These are phyloP conservation scores for Anseranas semipalmata DNA, from an alignment of 2,113 vertebrate genomes.

Conservation along the genomic window DNA sequence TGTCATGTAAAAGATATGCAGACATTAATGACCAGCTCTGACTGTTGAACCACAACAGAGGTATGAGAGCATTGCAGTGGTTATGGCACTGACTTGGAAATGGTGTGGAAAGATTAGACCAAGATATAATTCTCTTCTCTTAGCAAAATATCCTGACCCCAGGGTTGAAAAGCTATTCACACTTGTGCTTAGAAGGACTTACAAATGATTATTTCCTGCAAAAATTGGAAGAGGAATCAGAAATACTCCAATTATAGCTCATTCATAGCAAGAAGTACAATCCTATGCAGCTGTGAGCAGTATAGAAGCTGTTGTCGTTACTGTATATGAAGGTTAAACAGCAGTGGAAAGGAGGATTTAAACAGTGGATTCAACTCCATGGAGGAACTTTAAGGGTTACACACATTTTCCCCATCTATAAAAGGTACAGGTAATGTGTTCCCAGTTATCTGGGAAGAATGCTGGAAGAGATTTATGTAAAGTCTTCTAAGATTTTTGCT, in stretches of 20 bases:
- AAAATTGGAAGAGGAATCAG: neutral
- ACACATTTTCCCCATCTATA: neutral
- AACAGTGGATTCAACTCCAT: neutral
- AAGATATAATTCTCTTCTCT: neutral
- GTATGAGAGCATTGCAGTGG: neutral
- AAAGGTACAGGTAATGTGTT: neutral
- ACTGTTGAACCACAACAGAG: neutral
- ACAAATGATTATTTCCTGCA: neutral
- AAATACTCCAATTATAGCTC: neutral
- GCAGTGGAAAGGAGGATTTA: neutral
- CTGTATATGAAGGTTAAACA: neutral
- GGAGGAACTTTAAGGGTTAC: neutral
- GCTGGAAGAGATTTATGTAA: neutral
- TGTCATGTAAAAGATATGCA: neutral
- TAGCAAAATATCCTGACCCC: neutral
- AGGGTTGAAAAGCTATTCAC: neutral
- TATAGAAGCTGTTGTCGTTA: neutral
- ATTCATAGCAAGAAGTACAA: neutral
- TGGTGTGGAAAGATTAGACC: neutral
- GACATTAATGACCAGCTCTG: neutral
- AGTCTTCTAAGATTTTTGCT: neutral
- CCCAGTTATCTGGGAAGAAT: neutral
- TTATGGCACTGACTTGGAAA: neutral
- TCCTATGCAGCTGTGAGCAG: neutral
- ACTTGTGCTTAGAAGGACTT: neutral